A percentile compares a stretch with the other conserved stretches of the same genome.
These are phyloP conservation scores for Mystacornis crossleyi DNA, from an alignment of 2,113 vertebrate genomes.

Conservation along the genomic window DNA sequence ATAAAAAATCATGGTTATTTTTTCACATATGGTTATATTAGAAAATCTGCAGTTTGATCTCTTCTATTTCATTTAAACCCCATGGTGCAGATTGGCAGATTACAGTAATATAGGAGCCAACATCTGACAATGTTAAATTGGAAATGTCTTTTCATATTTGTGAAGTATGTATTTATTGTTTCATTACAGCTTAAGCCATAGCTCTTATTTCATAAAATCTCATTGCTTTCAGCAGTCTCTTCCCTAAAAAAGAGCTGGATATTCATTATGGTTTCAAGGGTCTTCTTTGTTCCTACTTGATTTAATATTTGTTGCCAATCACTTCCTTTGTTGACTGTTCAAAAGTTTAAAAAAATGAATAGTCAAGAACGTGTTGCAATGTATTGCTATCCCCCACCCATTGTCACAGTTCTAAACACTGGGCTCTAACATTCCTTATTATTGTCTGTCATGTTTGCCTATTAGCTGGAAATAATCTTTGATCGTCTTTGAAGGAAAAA, in stretches of 20 bases:
- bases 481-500: background rate
- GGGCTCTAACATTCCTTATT: background rate
- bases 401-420: background rate
- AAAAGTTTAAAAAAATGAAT: conserved; percentile 6
- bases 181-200: conserved; percentile 2
- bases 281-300: background rate
- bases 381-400: background rate
- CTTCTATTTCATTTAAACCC: conserved; percentile 15
- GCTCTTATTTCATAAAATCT: background rate
- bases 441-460: background rate
- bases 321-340: conserved; percentile 22
- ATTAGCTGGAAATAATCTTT: background rate
- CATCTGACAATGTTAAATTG: background rate
- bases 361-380: background rate
- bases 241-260: background rate
- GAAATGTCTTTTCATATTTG: background rate
- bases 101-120: conserved; percentile 23
- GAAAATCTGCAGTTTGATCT: conserved; percentile 17
- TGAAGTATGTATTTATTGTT: conserved; percentile 12
- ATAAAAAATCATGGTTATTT: background rate
- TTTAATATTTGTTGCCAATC: conserved; percentile 42
- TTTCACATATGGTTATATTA: background rate
- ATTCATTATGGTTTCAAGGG: conserved; percentile 28
- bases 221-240: conserved; percentile 6
- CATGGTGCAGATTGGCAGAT: background rate